These are phyloP conservation scores for Drosophila sordidapex DNA, from an alignment of 2,888 invertebrate genomes.

Conservation along the genomic window DNA sequence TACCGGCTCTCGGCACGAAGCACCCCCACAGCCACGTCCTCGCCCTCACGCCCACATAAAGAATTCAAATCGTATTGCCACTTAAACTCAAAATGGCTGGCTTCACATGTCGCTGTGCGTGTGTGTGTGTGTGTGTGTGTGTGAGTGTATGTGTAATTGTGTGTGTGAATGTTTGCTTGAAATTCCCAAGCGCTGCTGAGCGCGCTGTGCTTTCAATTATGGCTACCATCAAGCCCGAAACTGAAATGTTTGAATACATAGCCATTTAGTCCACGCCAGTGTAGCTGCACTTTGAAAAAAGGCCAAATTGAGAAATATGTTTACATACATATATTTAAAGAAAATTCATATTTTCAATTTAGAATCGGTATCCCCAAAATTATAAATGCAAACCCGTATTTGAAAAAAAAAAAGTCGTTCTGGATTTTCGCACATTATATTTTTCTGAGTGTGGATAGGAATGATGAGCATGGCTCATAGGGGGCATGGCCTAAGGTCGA, in stretches of 20 bases:
- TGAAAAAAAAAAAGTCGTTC: neutral
- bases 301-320: neutral
- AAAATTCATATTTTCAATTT: neutral
- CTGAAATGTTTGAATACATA: constrained; percentile 78
- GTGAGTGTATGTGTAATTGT: neutral
- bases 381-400: neutral
- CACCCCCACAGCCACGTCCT: constrained; percentile 13
- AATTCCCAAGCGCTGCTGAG: constrained; percentile 40
- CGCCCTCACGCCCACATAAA: constrained; percentile 57
- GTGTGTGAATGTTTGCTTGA: constrained; percentile 7
- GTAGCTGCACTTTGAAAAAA: constrained; percentile 3
- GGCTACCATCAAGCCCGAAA: constrained; percentile 71
- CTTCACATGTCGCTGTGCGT: constrained; percentile 62
- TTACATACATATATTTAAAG: neutral
- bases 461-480: constrained; percentile 31
- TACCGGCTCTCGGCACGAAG: constrained; percentile 8
- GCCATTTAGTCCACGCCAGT: constrained; percentile 64
- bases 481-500: constrained; percentile 7
- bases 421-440: neutral
- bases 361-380: neutral
- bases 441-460: constrained; percentile 1
- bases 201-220: constrained; percentile 69
- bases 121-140: constrained; percentile 13
- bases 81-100: constrained; percentile 74
- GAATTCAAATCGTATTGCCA: constrained; percentile 78